phyloP scores from a whole-genome alignment of 1,140 invertebrate species.

The Drosophila lini region DNA sequence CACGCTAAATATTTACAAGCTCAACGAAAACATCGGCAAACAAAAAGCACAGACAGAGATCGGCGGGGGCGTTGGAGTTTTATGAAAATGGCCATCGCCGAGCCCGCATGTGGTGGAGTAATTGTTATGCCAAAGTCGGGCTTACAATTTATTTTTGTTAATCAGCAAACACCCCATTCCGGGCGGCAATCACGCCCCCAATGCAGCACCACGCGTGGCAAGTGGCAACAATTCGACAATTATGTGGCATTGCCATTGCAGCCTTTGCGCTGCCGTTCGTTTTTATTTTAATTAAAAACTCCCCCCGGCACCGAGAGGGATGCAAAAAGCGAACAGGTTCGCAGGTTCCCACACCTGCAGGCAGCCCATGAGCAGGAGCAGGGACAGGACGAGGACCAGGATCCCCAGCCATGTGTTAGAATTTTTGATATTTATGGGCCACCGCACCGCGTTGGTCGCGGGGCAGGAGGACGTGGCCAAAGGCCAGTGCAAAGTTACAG shows the following conservation, averaged over 20 bases:
- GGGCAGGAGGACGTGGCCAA: slow-evolving; percentile 9
- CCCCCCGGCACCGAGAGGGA: slow-evolving; percentile 9
- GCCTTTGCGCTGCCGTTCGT: slow-evolving; percentile 40
- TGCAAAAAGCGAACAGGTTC: slow-evolving; percentile 51
- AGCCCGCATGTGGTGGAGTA: slow-evolving; percentile 39
- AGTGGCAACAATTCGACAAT: slow-evolving; percentile 51
- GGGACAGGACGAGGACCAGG: background rate
- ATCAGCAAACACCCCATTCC: slow-evolving; percentile 55
- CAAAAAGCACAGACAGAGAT: slow-evolving; percentile 35
- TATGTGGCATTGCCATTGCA: slow-evolving; percentile 45
- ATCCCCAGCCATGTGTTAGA: slow-evolving; percentile 44
- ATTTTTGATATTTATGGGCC: slow-evolving; percentile 69
- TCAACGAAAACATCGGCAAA: slow-evolving; percentile 27
- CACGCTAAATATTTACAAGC: slow-evolving; percentile 65
- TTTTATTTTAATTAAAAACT: slow-evolving; percentile 67
- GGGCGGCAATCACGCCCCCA: slow-evolving; percentile 25
- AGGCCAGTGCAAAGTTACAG: slow-evolving; percentile 52
- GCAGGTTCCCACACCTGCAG: slow-evolving; percentile 37
- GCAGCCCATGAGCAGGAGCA: background rate
- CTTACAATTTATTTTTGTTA: slow-evolving; percentile 72
- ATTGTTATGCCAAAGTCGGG: slow-evolving; percentile 54
- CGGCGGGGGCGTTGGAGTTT: slow-evolving; percentile 35
- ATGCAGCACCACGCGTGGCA: slow-evolving; percentile 22
- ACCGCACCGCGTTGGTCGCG: slow-evolving; percentile 3
- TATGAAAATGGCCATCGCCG: slow-evolving; percentile 47